phyloP scores from a whole-genome alignment of 2,888 invertebrate genomes.

The Alsophila aescularia region DNA sequence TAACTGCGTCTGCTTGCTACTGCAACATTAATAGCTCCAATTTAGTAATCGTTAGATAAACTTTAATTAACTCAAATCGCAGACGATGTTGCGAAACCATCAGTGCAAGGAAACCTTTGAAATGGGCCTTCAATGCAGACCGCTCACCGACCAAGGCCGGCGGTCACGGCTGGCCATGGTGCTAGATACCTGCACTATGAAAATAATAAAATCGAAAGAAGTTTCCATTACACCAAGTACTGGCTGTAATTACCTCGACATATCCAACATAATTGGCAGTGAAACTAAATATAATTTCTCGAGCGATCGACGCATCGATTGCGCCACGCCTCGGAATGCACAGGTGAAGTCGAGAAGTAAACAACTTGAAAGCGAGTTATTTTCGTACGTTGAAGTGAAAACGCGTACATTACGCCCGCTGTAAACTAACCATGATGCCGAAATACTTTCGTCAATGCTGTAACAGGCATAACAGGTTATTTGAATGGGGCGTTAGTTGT shows the following conservation, averaged over 20 bases:
- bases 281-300: conserved; percentile 29
- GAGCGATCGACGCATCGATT: conserved; percentile 23
- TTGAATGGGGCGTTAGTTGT: conserved; percentile 59
- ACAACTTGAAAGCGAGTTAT: conserved; percentile 35
- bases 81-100: conserved; percentile 61
- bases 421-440: conserved; percentile 45
- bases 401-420: conserved; percentile 38
- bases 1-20: too few relatives aligned
- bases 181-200: conserved; percentile 54
- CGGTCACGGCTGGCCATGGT: conserved; percentile 78
- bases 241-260: conserved; percentile 12
- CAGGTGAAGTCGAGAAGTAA: conserved; percentile 30
- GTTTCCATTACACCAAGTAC: conserved; percentile 2
- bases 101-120: conserved; percentile 60
- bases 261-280: conserved; percentile 21
- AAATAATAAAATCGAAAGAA: conserved; percentile 18
- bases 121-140: conserved; percentile 60
- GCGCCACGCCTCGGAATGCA: conserved; percentile 31
- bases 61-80: conserved; percentile 45
- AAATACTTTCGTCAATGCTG: conserved; percentile 67
- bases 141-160: conserved; percentile 75
- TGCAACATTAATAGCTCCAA: too few relatives aligned
- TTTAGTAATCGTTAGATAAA: conserved; percentile 34
- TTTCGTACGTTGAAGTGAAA: conserved; percentile 39
- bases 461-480: conserved; percentile 75